Evolutionary conservation across 1,140 invertebrate genomes (phyloP).

Genomic region (Drosophila orosa): DNA sequence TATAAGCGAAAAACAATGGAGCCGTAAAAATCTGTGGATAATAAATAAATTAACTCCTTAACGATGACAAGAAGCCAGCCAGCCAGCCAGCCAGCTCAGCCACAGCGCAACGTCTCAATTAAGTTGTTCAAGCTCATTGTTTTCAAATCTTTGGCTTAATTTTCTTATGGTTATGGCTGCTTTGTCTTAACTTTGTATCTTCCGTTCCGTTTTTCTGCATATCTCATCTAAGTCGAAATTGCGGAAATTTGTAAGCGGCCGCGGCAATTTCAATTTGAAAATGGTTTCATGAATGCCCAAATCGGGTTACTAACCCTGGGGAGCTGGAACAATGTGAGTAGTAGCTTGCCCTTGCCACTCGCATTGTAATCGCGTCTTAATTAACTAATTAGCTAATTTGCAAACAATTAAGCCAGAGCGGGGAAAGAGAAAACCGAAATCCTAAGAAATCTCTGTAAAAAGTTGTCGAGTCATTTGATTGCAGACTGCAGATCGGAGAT

Average conservation of each 20-base stretch:
- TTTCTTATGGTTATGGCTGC: conserved; percentile 68
- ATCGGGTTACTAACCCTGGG: conserved; percentile 44
- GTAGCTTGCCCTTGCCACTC: conserved; percentile 33
- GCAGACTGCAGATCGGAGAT: conserved; percentile 57
- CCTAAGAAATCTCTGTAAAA: conserved; percentile 34
- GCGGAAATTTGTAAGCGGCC: conserved; percentile 67
- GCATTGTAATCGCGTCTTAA: conserved; percentile 65
- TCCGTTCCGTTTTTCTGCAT: conserved; percentile 30
- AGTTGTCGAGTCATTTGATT: conserved; percentile 73
- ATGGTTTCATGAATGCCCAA: conserved; percentile 47
- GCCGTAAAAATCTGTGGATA: conserved; percentile 71
- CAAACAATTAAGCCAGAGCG: conserved; percentile 69
- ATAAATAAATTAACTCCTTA: conserved; percentile 82
- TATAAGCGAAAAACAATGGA: conserved; percentile 64
- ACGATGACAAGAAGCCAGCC: conserved; percentile 68
- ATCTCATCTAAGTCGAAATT: conserved; percentile 52
- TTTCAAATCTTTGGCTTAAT: conserved; percentile 75
- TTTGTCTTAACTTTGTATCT: conserved; percentile 29
- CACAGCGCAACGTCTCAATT: conserved; percentile 71
- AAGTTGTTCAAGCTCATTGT: conserved; percentile 76
- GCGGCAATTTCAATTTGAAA: conserved; percentile 44
- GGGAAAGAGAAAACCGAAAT: conserved; percentile 30
- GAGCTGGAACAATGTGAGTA: conserved; percentile 12
- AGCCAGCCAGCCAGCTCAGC: not conserved
- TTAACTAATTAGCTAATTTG: conserved; percentile 82